A percentile compares a stretch with the other conserved stretches of the same genome.
Evolutionary conservation across 2,888 invertebrate species (phyloP).

Genomic region (Thereva nobilitata): DNA sequence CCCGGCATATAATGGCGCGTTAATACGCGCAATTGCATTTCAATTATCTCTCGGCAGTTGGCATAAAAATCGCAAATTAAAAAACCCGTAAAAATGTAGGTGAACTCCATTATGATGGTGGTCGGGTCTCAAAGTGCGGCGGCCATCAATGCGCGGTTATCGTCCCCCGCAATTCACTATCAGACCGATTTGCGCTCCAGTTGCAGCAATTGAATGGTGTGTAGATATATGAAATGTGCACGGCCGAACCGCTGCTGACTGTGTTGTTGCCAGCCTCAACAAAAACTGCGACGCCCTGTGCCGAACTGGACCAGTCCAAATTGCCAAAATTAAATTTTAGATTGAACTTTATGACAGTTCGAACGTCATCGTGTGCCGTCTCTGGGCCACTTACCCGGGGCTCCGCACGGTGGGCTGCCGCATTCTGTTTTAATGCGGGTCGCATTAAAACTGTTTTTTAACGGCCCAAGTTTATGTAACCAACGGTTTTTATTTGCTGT

Average conservation of each 20-base stretch:
- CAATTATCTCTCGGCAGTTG: constrained; percentile 42
- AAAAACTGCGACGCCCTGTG: constrained; percentile 14
- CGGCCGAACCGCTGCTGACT: constrained; percentile 1
- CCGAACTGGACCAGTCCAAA: neutral
- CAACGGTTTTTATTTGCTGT: too few relatives aligned
- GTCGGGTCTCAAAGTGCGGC: constrained; percentile 8
- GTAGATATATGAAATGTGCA: constrained; percentile 16
- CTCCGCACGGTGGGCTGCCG: too few relatives aligned
- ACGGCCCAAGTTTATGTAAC: too few relatives aligned
- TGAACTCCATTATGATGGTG: constrained; percentile 7
- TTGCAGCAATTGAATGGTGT: neutral
- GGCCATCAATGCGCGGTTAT: constrained; percentile 28
- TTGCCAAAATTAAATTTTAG: constrained; percentile 29
- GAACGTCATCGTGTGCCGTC: too few relatives aligned
- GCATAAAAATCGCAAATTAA: constrained; percentile 35
- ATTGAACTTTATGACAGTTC: neutral
- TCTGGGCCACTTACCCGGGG: too few relatives aligned
- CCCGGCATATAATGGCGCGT: constrained; percentile 31
- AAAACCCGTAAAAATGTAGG: constrained; percentile 23
- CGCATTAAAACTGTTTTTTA: too few relatives aligned
- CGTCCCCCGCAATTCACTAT: constrained; percentile 20
- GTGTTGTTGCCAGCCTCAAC: constrained; percentile 15
- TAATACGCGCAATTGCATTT: constrained; percentile 44
- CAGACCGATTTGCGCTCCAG: neutral
- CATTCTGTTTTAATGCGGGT: too few relatives aligned